Base-by-base conservation (phyloP, 2,888 invertebrate species). In the Dryobota labecula region DNA sequence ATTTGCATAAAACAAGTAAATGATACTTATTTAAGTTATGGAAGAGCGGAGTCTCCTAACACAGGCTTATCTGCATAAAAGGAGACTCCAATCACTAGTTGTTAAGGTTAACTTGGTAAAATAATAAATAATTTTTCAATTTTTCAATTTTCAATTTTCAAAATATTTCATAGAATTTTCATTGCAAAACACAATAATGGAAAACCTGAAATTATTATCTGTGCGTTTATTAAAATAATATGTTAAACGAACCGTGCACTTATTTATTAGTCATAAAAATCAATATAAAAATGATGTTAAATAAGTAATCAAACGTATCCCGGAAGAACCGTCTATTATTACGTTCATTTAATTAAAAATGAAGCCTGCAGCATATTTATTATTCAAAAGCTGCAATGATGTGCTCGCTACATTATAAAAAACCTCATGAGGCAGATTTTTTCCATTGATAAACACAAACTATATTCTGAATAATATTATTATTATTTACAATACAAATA, bases 261-360 rank as follows among this genome's bases (percentile, higher is more conserved):
- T 18, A 11, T 58, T 24, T 11, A 18, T 18, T 38, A 7, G 58
- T 38, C 1, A 18, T 24, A 38, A 11, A 36, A 18, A 18, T 13
- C 4, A 20, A 13, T 43, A 60, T 27, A 1, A 33, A 20, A n/a
- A 33, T n/a, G 1, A 43, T 27, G 8, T 13, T 41, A 13, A 43
- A 27, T 41, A 18, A 0, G 20, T 20, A 20, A 20, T 20, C n/a
- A n/a, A n/a, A 20, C 2, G 20, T 27, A 41, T 41, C 0, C 6
- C 30, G 70, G 57, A 11, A 51, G 6, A 43, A 27, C 24, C 0
- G 2, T n/a, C n/a, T 36, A 51, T 27, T 73, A 36, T 43, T 30
- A 33, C 15, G 18, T n/a, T 43, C n/a, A 11, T 36, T 41, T 20
- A 43, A 36, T 71, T 43, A 45, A 38, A 74, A 63, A n/a, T 33